These are phyloP conservation scores for Phaonia tiefii DNA, from an alignment of 2,888 invertebrate genomes.

Conservation along the genomic window DNA sequence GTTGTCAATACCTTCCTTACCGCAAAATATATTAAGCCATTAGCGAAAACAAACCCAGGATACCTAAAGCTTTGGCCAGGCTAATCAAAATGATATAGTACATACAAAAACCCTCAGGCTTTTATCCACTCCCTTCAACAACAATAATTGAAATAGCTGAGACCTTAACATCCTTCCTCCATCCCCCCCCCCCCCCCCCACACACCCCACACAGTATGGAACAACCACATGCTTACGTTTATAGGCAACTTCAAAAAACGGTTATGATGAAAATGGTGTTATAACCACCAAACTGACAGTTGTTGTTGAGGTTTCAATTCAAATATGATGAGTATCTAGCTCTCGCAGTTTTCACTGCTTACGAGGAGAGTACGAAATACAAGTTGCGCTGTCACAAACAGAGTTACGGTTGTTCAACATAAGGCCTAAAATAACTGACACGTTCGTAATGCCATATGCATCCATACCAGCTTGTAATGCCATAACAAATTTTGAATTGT, in stretches of 20 bases:
- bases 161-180: not conserved
- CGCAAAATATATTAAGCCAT: slow-evolving; percentile 10
- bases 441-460: not conserved
- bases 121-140: not conserved
- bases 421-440: not conserved
- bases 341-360: not conserved
- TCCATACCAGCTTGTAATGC: not conserved
- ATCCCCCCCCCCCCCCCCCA: not conserved
- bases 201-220: too few relatives aligned
- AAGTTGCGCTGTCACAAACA: not conserved
- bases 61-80: not conserved
- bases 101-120: too few relatives aligned
- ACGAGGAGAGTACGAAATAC: slow-evolving; percentile 31
- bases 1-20: slow-evolving; percentile 10
- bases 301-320: slow-evolving; percentile 34
- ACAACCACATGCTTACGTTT: not conserved
- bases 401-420: too few relatives aligned
- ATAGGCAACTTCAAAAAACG: not conserved
- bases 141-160: too few relatives aligned
- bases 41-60: not conserved
- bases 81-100: too few relatives aligned
- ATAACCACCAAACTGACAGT: slow-evolving; percentile 42
- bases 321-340: not conserved
- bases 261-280: slow-evolving; percentile 25
- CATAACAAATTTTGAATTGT: slow-evolving; percentile 34